phyloP scores from a whole-genome alignment of 1,140 invertebrate genomes.

The Apocrypta bakeri region DNA sequence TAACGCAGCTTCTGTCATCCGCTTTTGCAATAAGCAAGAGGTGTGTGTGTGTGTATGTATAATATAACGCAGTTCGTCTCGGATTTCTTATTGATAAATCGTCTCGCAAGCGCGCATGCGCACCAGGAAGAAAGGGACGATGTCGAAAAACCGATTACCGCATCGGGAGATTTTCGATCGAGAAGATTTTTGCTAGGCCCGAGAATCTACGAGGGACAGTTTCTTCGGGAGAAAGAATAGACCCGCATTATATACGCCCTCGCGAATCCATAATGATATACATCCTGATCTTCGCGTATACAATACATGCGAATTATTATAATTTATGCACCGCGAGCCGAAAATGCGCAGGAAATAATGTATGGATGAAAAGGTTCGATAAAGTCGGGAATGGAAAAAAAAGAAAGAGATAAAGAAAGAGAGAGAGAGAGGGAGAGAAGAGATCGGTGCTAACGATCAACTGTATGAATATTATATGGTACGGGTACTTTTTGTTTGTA shows the following conservation, averaged over 20 bases:
- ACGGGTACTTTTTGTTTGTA: conserved; percentile 1
- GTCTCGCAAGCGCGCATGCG: not conserved
- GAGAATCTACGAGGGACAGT: too few relatives aligned
- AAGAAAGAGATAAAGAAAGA: too few relatives aligned
- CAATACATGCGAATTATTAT: conserved; percentile 24
- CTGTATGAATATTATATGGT: too few relatives aligned
- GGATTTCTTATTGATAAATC: conserved; percentile 17
- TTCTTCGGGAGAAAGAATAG: not conserved
- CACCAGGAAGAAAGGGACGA: not conserved
- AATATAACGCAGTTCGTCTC: not conserved
- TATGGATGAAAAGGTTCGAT: too few relatives aligned
- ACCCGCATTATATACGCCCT: not conserved
- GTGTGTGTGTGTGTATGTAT: too few relatives aligned
- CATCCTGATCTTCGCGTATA: not conserved
- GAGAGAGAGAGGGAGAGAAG: too few relatives aligned
- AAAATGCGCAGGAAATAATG: not conserved
- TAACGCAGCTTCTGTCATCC: conserved; percentile 6
- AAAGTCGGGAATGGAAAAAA: too few relatives aligned
- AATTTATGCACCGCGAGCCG: conserved; percentile 24
- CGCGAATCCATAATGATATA: not conserved
- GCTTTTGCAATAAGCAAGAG: conserved; percentile 13
- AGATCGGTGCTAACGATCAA: not conserved
- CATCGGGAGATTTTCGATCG: conserved; percentile 13
- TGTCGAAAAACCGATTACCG: conserved; percentile 27
- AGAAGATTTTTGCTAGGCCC: not conserved